Evolutionary conservation across 2,888 invertebrate species (phyloP).

Genomic region (Melanchra persicariae): DNA sequence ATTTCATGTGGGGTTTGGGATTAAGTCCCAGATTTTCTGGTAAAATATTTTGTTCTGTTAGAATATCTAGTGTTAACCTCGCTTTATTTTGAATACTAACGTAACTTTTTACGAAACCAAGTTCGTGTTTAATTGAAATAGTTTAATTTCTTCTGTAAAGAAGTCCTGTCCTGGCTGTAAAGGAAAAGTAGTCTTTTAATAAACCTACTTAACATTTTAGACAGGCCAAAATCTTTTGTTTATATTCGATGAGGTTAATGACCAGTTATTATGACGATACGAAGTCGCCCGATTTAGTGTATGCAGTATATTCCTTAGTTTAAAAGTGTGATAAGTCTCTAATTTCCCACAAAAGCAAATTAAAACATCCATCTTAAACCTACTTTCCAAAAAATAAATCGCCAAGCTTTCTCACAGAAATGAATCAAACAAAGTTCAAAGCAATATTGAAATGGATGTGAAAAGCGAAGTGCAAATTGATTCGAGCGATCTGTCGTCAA

Average conservation of each 20-base stretch:
- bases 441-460: conserved; percentile 61
- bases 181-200: not conserved
- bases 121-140: not conserved
- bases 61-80: conserved; percentile 14
- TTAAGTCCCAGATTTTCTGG: conserved; percentile 28
- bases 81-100: not conserved
- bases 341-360: not conserved
- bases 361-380: not conserved
- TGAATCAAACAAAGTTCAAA: conserved; percentile 56
- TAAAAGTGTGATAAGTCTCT: not conserved
- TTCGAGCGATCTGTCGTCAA: conserved; percentile 69
- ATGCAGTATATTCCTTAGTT: too few relatives aligned
- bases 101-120: conserved; percentile 1
- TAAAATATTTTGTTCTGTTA: conserved; percentile 38
- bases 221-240: not conserved
- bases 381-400: conserved; percentile 3
- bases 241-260: not conserved
- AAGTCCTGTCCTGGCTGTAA: not conserved
- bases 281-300: not conserved
- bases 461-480: conserved; percentile 71
- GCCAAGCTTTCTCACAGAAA: conserved; percentile 23
- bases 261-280: not conserved
- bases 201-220: not conserved
- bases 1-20: conserved; percentile 57
- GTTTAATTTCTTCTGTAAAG: not conserved